These are phyloP conservation scores for Cyclopterus lumpus DNA, from an alignment of 2,797 vertebrate genomes.

Conservation along the genomic window DNA sequence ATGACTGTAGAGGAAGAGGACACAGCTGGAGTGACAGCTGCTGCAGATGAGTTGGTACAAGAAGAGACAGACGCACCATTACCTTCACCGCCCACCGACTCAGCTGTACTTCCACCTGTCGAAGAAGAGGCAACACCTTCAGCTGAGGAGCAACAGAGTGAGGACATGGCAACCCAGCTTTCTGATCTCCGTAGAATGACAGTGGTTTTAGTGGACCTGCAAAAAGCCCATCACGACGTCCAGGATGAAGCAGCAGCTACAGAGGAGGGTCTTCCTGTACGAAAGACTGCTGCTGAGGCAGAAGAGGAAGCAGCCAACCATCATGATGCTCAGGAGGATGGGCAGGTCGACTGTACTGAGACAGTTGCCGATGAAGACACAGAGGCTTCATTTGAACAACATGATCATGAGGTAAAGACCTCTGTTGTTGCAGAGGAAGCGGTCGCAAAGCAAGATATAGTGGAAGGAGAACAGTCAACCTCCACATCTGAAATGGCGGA, in stretches of 20 bases:
- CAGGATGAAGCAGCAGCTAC: neutral
- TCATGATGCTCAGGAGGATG: constrained; percentile 29
- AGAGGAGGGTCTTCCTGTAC: neutral
- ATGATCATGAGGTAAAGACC: neutral
- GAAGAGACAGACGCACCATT: neutral
- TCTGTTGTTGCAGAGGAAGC: neutral
- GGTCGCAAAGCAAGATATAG: neutral
- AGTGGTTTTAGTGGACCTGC: constrained; percentile 49
- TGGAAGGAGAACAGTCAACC: neutral
- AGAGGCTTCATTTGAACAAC: neutral
- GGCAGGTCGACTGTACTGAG: neutral
- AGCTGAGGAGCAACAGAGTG: constrained; percentile 6
- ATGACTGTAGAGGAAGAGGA: neutral
- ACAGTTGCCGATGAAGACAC: neutral
- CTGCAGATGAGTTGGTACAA: constrained; percentile 1
- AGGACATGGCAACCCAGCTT: neutral
- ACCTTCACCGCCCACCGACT: neutral
- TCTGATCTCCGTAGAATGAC: constrained; percentile 30
- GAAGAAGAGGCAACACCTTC: neutral
- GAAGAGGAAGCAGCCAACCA: constrained; percentile 24
- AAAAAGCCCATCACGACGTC: neutral
- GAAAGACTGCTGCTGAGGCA: neutral
- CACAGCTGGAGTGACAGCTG: neutral
- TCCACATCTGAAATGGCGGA: neutral
- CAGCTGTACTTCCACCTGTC: neutral